Evolutionary conservation across 2,113 vertebrate genomes (phyloP).

Genomic region (Ondatra zibethicus): DNA sequence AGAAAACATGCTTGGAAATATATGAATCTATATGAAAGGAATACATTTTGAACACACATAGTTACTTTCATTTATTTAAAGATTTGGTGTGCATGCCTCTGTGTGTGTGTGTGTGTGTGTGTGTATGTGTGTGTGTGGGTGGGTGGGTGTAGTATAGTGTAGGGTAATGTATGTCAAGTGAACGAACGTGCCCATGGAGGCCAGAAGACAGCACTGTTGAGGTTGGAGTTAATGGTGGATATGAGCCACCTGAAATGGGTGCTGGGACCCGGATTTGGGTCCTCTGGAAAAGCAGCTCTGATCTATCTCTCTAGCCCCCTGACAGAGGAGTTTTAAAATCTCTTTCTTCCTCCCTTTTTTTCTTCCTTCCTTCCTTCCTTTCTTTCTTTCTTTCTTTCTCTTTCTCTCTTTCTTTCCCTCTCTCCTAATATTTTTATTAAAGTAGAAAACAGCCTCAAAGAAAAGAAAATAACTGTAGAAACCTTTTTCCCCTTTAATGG

Average conservation of each 20-base stretch:
- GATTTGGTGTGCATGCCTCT: neutral
- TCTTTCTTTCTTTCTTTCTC: too few species aligned
- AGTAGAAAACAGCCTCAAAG: neutral
- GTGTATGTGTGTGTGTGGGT: neutral
- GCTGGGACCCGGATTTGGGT: neutral
- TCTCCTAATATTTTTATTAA: neutral
- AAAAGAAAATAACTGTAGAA: neutral
- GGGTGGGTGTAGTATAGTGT: neutral
- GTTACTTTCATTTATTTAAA: neutral
- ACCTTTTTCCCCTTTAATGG: neutral
- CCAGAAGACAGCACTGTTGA: neutral
- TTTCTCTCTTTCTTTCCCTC: neutral
- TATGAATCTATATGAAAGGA: neutral
- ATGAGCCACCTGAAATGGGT: neutral
- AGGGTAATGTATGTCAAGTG: neutral
- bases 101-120: neutral
- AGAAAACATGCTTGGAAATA: neutral
- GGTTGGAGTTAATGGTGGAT: neutral
- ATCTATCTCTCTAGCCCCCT: neutral
- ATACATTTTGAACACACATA: neutral
- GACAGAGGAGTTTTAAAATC: neutral
- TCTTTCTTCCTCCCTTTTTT: neutral
- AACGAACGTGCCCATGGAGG: neutral
- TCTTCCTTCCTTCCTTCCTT: accelerated
- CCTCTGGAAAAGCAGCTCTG: neutral